A percentile compares a stretch with the other conserved stretches of the same genome.
Conservation (phyloP, 2,797 vertebrate species). For the Martes flavigula region DNA sequence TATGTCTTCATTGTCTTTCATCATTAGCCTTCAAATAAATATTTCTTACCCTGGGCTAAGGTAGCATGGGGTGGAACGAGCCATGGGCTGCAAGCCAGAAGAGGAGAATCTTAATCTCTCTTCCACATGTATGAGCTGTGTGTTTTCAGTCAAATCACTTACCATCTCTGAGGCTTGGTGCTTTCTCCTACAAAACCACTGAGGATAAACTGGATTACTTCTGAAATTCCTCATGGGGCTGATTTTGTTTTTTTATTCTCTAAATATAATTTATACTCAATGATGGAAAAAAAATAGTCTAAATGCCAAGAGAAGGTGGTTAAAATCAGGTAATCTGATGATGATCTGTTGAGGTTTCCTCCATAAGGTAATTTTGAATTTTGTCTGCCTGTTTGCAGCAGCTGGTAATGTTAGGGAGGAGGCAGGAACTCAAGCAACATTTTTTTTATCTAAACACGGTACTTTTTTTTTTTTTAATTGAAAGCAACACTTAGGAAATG, state of each 20-base stretch:
- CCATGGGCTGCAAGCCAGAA: slow-evolving; percentile 1
- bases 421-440: not conserved
- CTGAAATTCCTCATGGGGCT: not conserved
- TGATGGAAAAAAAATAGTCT: not conserved
- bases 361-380: not conserved
- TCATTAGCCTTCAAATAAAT: slow-evolving; percentile 69
- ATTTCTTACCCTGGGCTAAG: slow-evolving; percentile 72
- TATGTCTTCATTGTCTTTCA: slow-evolving; percentile 70
- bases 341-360: not conserved
- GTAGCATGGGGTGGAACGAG: not conserved
- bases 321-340: slow-evolving; percentile 15
- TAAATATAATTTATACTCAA: not conserved
- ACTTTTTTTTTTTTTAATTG: not conserved
- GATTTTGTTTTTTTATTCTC: not conserved
- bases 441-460: not conserved
- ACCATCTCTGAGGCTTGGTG: not conserved
- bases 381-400: not conserved
- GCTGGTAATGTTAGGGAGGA: not conserved
- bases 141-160: not conserved
- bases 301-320: not conserved
- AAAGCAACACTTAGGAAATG: slow-evolving; percentile 7
- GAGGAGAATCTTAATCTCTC: not conserved
- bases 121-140: not conserved
- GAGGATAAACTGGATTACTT: not conserved
- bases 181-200: slow-evolving; percentile 11